Conservation (phyloP, 2,888 invertebrate species). For the Pachliopta kotzebuea region DNA sequence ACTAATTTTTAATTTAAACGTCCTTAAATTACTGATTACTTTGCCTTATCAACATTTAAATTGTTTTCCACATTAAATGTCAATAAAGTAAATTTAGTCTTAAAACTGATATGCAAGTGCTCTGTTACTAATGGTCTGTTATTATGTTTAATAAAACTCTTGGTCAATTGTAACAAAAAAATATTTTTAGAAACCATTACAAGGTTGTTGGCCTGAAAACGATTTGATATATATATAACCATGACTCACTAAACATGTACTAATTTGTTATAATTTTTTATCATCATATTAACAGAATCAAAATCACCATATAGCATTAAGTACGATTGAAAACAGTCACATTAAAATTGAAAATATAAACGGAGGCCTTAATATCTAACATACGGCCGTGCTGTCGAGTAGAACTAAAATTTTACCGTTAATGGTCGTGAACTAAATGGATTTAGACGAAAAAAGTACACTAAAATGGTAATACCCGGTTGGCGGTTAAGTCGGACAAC, state of each 20-base stretch:
- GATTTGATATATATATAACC: background rate
- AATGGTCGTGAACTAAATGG: slow-evolving; percentile 68
- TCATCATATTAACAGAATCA: background rate
- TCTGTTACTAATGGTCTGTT: background rate
- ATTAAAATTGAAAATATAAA: slow-evolving; percentile 47
- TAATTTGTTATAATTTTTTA: background rate
- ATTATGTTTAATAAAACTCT: background rate
- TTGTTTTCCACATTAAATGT: background rate
- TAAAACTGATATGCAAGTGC: background rate
- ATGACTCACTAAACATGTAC: background rate
- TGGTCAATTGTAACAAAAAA: background rate
- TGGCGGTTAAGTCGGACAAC: slow-evolving; percentile 66
- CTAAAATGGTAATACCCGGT: slow-evolving; percentile 69
- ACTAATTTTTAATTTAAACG: slow-evolving; percentile 1
- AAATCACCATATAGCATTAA: background rate
- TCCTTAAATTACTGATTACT: background rate
- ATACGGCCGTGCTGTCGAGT: slow-evolving; percentile 49
- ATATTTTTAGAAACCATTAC: slow-evolving; percentile 1
- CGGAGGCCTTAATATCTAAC: slow-evolving; percentile 66
- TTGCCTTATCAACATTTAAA: background rate
- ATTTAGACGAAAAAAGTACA: slow-evolving; percentile 63
- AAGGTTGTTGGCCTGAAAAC: background rate
- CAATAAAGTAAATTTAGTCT: background rate
- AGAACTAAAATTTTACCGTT: slow-evolving; percentile 66
- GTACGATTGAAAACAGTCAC: slow-evolving; percentile 16